Evolutionary conservation across 1,140 invertebrate genomes (phyloP).

Genomic region (Zaprionus tsacasi): DNA sequence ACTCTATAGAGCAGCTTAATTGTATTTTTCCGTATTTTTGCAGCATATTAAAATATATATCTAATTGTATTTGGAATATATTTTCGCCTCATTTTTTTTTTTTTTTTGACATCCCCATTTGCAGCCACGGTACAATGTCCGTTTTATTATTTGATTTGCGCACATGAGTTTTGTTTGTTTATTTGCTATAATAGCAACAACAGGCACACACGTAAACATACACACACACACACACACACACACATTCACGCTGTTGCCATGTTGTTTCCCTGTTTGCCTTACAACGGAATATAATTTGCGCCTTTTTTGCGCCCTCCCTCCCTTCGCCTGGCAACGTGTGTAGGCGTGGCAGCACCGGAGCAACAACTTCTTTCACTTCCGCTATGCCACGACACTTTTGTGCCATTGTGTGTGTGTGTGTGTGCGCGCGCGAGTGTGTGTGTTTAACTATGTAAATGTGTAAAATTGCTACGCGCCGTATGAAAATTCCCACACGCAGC

Average conservation of each 20-base stretch:
- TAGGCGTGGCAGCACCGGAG: slow-evolving; percentile 13
- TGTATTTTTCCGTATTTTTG: background rate
- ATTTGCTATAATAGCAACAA: slow-evolving; percentile 57
- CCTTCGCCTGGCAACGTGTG: slow-evolving; percentile 17
- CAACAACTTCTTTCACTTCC: slow-evolving; percentile 78
- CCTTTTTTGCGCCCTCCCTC: slow-evolving; percentile 46
- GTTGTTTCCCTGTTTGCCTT: slow-evolving; percentile 58
- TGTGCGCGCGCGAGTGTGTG: slow-evolving; percentile 62
- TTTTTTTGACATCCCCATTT: slow-evolving; percentile 18
- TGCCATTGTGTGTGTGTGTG: slow-evolving; percentile 34
- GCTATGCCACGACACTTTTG: slow-evolving; percentile 77
- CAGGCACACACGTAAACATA: slow-evolving; percentile 12
- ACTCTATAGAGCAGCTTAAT: background rate
- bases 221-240: slow-evolving; percentile 1
- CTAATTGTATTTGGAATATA: background rate
- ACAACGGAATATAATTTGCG: slow-evolving; percentile 79
- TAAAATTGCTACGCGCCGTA: slow-evolving; percentile 79
- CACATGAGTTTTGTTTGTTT: slow-evolving; percentile 58
- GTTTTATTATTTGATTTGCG: slow-evolving; percentile 32
- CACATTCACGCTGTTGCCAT: slow-evolving; percentile 2
- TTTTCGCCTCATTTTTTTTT: background rate
- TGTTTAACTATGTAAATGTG: slow-evolving; percentile 81
- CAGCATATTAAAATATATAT: background rate
- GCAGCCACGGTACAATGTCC: slow-evolving; percentile 8
- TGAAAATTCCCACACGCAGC: slow-evolving; percentile 77